A percentile compares a stretch with the other conserved stretches of the same genome.
Evolutionary conservation across 2,113 vertebrate species (phyloP).

Genomic region (Myiagra hebetior): DNA sequence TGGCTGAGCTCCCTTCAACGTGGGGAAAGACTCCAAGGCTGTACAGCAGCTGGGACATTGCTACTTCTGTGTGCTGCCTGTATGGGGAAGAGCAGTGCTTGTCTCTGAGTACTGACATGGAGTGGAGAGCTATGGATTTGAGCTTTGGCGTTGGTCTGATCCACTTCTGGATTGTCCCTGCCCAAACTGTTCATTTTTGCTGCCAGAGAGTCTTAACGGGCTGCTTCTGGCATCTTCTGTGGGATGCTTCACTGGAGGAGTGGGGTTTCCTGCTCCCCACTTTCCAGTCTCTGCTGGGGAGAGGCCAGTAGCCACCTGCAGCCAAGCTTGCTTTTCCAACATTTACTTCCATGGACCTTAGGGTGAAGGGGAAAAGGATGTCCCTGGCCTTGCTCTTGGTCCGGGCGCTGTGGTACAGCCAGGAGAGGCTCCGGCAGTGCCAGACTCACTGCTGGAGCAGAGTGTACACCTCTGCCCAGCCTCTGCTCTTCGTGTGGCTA

Average conservation of each 20-base stretch:
- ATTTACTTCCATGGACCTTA: background rate
- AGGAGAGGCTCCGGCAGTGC: fast-evolving
- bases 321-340: background rate
- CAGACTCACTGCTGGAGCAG: fast-evolving
- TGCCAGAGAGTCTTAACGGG: background rate
- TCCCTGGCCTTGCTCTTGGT: background rate
- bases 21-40: too few relatives aligned
- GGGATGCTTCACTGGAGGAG: background rate
- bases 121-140: background rate
- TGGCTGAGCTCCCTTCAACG: background rate
- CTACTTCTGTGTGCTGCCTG: fast-evolving
- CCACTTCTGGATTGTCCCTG: background rate
- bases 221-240: background rate
- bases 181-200: background rate
- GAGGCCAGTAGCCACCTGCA: background rate
- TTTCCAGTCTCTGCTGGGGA: background rate
- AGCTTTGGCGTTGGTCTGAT: background rate
- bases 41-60: background rate
- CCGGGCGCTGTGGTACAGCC: too few relatives aligned
- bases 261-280: background rate
- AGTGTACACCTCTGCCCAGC: fast-evolving
- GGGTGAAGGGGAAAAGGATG: background rate
- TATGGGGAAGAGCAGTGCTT: background rate
- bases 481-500: fast-evolving
- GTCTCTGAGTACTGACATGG: fast-evolving